Base-by-base conservation (phyloP, 1,140 invertebrate genomes). In the Pristionchus pacificus region DNA sequence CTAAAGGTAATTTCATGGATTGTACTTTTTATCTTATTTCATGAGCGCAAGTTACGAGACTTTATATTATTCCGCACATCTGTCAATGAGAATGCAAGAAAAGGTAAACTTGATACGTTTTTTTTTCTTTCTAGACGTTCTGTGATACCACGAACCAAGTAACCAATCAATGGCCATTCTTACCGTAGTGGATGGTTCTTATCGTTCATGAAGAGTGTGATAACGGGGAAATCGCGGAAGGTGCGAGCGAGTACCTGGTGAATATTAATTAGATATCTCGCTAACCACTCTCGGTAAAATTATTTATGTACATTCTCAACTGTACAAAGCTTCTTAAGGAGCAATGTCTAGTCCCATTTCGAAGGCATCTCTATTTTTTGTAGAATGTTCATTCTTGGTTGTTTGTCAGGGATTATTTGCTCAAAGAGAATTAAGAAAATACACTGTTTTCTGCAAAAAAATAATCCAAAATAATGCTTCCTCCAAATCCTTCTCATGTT, bases 161-260 rank as follows among this genome's bases (percentile, higher is more conserved):
- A n/a, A n/a, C n/a, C n/a, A n/a, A n/a, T n/a, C n/a, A n/a, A n/a
- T n/a, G n/a, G n/a, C n/a, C n/a, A n/a, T n/a, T 49, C 38, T 49
- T 19, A 49, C 38, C 38, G 38, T 6, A 80, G 65, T 14, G 80
- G 80, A 10, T 69, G 74, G 15, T 30, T 14, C 55, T 72, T 76
- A 13, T 74, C 71, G 57, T 24, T 29, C 61, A 82, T 68, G 55
- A 65, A 60, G 29, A 82, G 72, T 19, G 82, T 78, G 58, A 83
- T 74, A 1, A 82, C 80, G 1, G 80, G 75, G 60, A 76, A 72
- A 57, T 82, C 80, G 25, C 78, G 61, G 66, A 82, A 82, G 0
- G 65, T 77, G 57, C 81, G 49, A n/a, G 69, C 80, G n/a, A 82
- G 66, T 1, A 80, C 33, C 77, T 77, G 32, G n/a, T n/a, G n/a